Conservation (phyloP, 2,888 invertebrate species). For the Harmothoe impar region DNA sequence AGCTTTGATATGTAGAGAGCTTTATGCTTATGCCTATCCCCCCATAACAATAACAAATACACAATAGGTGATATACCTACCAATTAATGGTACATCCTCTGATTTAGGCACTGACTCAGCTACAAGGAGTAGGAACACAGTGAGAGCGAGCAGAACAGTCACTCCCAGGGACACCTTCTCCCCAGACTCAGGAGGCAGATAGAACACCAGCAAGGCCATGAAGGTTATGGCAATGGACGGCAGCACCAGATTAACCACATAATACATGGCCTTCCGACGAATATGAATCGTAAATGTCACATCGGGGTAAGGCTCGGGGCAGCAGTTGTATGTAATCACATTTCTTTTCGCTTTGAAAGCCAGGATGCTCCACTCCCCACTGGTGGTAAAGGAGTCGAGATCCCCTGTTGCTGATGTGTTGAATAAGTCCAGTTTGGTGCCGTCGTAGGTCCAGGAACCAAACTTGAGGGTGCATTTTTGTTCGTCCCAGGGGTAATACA, state of each 20-base stretch:
- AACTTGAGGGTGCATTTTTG: constrained; percentile 27
- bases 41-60: no score
- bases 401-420: not conserved
- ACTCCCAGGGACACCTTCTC: no score
- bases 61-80: no score
- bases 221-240: constrained; percentile 62
- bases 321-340: constrained; percentile 59
- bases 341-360: not conserved
- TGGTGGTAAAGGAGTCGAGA: not conserved
- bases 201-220: constrained; percentile 61
- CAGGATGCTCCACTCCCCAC: not conserved
- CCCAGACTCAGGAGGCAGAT: no score
- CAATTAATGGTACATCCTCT: constrained; percentile 65
- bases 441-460: constrained; percentile 60
- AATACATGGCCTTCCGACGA: constrained; percentile 63
- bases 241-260: constrained; percentile 63
- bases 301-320: constrained; percentile 57
- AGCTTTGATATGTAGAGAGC: no score
- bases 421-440: not conserved
- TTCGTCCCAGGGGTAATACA: constrained; percentile 53
- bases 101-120: constrained; percentile 67
- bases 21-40: no score
- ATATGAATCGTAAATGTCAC: constrained; percentile 61
- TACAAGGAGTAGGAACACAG: constrained; percentile 66
- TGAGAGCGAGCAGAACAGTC: constrained; percentile 65